Conservation (phyloP, 23 tunicate genomes). For the Halocynthia roretzi region DNA sequence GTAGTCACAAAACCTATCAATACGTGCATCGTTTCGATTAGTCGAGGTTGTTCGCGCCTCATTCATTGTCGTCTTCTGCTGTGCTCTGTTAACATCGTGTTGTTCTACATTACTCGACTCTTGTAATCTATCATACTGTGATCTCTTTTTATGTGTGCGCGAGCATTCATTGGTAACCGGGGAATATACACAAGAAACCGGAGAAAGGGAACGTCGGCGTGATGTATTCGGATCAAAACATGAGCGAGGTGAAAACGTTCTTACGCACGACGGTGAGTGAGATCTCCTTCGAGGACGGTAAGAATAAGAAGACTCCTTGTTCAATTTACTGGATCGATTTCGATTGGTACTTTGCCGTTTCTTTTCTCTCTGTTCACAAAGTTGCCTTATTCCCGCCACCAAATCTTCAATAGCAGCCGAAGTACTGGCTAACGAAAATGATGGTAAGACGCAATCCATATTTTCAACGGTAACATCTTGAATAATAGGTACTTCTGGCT, state of each 20-base stretch:
- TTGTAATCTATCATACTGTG: too few species aligned
- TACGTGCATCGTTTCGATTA: too few species aligned
- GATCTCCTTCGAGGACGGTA: slow-evolving; percentile 1
- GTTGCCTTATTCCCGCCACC: slow-evolving; percentile 4
- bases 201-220: slow-evolving; percentile 6
- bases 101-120: too few species aligned
- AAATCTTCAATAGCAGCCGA: slow-evolving; percentile 6
- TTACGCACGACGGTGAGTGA: slow-evolving; percentile 4
- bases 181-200: neutral
- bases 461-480: neutral
- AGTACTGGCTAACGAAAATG: neutral
- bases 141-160: too few species aligned
- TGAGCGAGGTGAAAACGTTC: neutral
- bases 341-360: too few species aligned
- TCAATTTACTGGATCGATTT: too few species aligned
- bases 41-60: too few species aligned
- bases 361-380: neutral
- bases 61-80: too few species aligned
- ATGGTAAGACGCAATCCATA: slow-evolving; percentile 3
- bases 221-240: neutral
- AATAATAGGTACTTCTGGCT: too few species aligned
- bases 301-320: neutral
- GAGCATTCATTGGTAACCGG: neutral
- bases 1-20: too few species aligned
- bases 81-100: too few species aligned